A percentile compares a stretch with the other conserved stretches of the same genome.
Evolutionary conservation across 2,888 invertebrate genomes (phyloP).

Genomic region (Euzophera pinguis): DNA sequence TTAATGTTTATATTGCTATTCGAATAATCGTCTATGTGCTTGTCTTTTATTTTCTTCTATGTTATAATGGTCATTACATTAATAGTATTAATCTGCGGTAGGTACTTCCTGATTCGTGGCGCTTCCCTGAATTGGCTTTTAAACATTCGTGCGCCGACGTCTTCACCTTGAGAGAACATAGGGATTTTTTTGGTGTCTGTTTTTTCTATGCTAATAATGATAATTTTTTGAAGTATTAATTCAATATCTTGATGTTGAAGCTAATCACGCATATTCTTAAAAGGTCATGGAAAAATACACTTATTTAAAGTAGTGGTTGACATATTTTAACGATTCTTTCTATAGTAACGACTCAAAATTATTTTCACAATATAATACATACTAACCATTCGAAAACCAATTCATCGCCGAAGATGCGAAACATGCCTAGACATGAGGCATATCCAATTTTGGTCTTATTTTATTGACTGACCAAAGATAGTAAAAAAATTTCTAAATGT

Average conservation of each 20-base stretch:
- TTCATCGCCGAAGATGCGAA: no score
- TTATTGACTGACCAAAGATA: no score
- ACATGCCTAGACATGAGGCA: no score
- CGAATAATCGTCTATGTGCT: background rate
- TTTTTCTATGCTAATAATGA: slow-evolving; percentile 64
- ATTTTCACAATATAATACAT: no score
- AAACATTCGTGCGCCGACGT: slow-evolving; percentile 62
- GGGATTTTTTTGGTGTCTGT: slow-evolving; percentile 59
- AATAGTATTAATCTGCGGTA: slow-evolving; percentile 49
- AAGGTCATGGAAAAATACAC: slow-evolving; percentile 41
- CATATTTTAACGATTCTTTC: no score
- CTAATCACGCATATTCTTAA: slow-evolving; percentile 63
- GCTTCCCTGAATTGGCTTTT: slow-evolving; percentile 67
- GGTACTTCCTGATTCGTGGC: slow-evolving; percentile 60
- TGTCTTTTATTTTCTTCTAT: slow-evolving; percentile 17
- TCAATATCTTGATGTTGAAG: slow-evolving; percentile 62
- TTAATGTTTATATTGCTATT: background rate
- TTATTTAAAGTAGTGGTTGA: slow-evolving; percentile 26
- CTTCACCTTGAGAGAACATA: slow-evolving; percentile 70
- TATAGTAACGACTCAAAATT: no score
- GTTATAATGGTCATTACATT: slow-evolving; percentile 43
- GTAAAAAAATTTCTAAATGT: no score
- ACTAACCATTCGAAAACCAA: no score
- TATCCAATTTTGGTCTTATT: no score
- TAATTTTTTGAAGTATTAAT: slow-evolving; percentile 66